Conservation (phyloP, 2,113 vertebrate genomes). For the Amphilophus citrinellus region DNA sequence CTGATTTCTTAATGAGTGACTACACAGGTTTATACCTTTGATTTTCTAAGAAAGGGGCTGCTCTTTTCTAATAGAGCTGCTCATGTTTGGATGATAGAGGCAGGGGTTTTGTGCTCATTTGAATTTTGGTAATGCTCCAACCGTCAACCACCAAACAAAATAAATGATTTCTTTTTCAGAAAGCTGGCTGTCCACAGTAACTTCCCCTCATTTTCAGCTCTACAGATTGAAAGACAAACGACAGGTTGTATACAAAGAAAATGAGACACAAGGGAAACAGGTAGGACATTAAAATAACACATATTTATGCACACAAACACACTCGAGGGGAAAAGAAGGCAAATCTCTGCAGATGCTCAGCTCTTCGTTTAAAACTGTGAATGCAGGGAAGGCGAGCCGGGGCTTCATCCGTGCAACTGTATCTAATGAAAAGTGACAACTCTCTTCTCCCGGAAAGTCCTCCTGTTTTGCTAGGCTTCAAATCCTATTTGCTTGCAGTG, state of each 20-base stretch:
- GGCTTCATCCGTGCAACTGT: slow-evolving; percentile 25
- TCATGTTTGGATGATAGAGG: not conserved
- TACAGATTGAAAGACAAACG: not conserved
- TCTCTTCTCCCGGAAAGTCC: slow-evolving; percentile 52
- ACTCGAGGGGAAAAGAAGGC: not conserved
- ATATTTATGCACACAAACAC: not conserved
- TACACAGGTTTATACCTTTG: not conserved
- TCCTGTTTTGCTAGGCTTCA: slow-evolving; percentile 62
- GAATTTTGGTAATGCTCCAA: no score
- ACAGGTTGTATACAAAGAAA: not conserved
- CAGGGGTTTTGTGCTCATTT: not conserved
- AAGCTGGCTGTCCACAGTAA: fast-evolving
- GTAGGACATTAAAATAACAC: not conserved
- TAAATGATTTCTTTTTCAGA: not conserved
- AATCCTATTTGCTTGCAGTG: slow-evolving; percentile 52
- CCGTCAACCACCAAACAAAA: not conserved
- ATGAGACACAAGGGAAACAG: not conserved
- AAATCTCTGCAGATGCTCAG: slow-evolving; percentile 5
- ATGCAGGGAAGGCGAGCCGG: slow-evolving; percentile 23
- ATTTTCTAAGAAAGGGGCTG: not conserved
- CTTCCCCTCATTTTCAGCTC: not conserved
- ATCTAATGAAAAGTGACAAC: slow-evolving; percentile 69
- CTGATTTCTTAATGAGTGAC: not conserved
- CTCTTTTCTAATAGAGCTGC: not conserved
- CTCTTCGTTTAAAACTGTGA: not conserved